Evolutionary conservation across 2,113 vertebrate species (phyloP), one percentile per base, ranked within the genome.

Genomic region (Dissostichus mawsoni): DNA sequence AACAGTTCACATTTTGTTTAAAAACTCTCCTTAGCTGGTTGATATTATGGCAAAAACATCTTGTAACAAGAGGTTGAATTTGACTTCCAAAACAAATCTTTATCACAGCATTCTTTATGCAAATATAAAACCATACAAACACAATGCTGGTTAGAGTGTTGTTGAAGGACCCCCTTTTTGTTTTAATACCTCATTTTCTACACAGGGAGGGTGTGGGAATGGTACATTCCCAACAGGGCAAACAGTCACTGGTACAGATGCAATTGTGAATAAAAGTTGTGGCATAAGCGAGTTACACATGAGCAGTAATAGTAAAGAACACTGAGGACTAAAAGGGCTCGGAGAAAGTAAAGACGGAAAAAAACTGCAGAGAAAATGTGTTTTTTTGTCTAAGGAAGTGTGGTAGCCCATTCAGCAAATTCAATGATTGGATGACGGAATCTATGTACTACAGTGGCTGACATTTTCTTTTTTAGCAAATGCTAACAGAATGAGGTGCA

Each of bases 1-100:
- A 0, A 3, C 33, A 5, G 14, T 25, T 65, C 3, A 51, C 5
- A 55, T 59, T 65, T 33, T 23, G n/a, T 71, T 51, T 0, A 0
- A 10, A 5, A 53, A 4, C 1, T 56, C 47, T 8, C 25, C 0
- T 2, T 5, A n/a, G 5, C 44, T 45, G 58, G 18, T 17, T 20
- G 25, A 45, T 17, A 57, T 20, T 56, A 29, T 45, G 7, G 0
- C 9, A 64, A 5, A 58, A 63, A n/a, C 11, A 2, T 41, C 3
- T 33, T 65, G 63, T 13, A 53, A 74, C 12, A n/a, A 63, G 41
- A 56, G 11, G 23, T 25, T 14, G 51, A 36, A n/a, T 41, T 25
- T 14, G 51, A 36, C 29, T 41, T 45, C 2, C 3, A 51, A 41
- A 41, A 41, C 36, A 52, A 50, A 52, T 17, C 5, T 61, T 53